Evolutionary conservation across 1,140 invertebrate genomes (phyloP).

Genomic region (Colletes gigas): DNA sequence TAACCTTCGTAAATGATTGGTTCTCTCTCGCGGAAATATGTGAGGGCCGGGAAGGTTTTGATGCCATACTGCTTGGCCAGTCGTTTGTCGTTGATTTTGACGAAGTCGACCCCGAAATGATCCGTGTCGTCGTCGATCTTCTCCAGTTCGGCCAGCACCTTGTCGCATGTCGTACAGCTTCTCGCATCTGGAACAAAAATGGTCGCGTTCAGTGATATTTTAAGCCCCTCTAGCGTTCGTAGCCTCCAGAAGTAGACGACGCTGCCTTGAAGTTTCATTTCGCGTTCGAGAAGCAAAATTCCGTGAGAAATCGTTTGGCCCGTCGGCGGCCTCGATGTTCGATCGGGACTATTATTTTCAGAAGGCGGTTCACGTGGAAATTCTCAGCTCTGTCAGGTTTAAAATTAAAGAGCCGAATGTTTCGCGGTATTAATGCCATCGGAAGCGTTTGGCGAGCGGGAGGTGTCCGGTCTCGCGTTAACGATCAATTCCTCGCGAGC

Average conservation of each 20-base stretch:
- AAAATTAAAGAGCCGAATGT: not conserved
- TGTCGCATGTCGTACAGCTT: slow-evolving; percentile 95
- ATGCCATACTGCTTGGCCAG: slow-evolving; percentile 97
- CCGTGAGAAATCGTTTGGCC: too few relatives aligned
- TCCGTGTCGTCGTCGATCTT: slow-evolving; percentile 97
- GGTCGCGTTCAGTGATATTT: not conserved
- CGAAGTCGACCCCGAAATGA: slow-evolving; percentile 95
- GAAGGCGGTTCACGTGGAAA: not conserved
- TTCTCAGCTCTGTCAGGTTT: not conserved
- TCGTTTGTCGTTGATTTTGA: slow-evolving; percentile 97
- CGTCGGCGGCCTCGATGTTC: too few relatives aligned
- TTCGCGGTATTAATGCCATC: not conserved
- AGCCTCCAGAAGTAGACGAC: too few relatives aligned
- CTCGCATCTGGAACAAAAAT: slow-evolving; percentile 87
- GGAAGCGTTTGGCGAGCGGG: not conserved
- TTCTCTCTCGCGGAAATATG: slow-evolving; percentile 96
- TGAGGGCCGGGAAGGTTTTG: slow-evolving; percentile 95
- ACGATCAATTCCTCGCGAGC: not conserved
- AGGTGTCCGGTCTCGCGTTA: not conserved
- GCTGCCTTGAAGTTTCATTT: too few relatives aligned
- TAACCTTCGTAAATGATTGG: slow-evolving; percentile 95
- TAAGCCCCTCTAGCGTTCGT: too few relatives aligned
- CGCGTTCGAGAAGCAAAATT: too few relatives aligned
- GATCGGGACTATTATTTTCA: too few relatives aligned
- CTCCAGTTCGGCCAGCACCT: slow-evolving; percentile 93